A percentile compares a stretch with the other conserved stretches of the same genome.
Conservation (phyloP, 23 tunicate genomes). For the Styela plicata region DNA sequence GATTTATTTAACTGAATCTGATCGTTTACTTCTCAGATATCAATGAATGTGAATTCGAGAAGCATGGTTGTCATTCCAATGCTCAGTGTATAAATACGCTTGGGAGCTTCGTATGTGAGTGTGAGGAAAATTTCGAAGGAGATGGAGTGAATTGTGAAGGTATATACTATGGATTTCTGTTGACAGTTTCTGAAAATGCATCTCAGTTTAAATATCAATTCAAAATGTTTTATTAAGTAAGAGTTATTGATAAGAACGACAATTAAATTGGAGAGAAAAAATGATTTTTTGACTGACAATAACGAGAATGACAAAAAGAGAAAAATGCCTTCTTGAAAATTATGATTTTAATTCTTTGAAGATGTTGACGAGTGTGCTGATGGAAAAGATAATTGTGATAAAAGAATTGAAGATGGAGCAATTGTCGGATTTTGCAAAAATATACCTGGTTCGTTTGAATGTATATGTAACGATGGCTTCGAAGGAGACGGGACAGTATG, state of each 20-base stretch:
- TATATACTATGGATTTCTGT: too few relatives aligned
- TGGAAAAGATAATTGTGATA: neutral
- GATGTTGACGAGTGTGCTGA: neutral
- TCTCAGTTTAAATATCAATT: too few relatives aligned
- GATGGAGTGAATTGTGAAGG: neutral
- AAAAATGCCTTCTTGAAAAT: too few relatives aligned
- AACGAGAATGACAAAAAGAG: too few relatives aligned
- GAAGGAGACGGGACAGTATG: neutral
- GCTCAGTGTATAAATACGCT: constrained; percentile 11
- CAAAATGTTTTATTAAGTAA: too few relatives aligned
- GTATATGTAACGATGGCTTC: neutral
- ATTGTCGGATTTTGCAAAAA: neutral
- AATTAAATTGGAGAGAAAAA: neutral
- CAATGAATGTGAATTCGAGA: neutral
- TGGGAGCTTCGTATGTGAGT: neutral
- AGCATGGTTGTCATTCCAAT: neutral
- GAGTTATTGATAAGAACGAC: neutral
- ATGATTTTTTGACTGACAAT: neutral
- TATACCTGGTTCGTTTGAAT: neutral
- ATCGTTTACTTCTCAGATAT: neutral
- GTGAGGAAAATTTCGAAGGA: neutral
- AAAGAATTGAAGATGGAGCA: neutral
- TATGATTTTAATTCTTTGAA: neutral
- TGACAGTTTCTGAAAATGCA: too few relatives aligned
- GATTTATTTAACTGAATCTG: too few relatives aligned